Evolutionary conservation across 2,888 invertebrate species (phyloP).

Genomic region (Drosophila dives): DNA sequence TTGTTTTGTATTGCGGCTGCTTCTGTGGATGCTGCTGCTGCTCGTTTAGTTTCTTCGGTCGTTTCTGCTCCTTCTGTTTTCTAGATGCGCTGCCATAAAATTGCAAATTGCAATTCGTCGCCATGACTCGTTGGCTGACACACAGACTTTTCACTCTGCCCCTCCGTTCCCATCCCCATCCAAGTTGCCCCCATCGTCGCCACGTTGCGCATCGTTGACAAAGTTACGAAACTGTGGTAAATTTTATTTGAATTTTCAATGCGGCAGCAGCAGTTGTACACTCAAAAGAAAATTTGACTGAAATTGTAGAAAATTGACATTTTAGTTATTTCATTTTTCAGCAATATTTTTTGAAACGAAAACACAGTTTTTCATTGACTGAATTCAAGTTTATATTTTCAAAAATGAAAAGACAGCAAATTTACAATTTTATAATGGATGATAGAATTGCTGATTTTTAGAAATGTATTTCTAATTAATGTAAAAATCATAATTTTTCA

Average conservation of each 20-base stretch:
- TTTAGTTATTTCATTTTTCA: background rate
- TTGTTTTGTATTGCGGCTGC: constrained; percentile 75
- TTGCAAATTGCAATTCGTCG: constrained; percentile 81
- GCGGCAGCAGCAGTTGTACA: constrained; percentile 45
- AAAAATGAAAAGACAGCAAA: background rate
- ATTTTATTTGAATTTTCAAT: constrained; percentile 79
- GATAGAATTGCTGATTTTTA: background rate
- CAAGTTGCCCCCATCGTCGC: constrained; percentile 39
- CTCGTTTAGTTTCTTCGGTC: constrained; percentile 32
- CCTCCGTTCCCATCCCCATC: background rate
- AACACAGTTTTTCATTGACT: background rate
- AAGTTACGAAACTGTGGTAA: constrained; percentile 78
- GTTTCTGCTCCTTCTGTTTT: constrained; percentile 49
- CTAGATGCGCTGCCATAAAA: constrained; percentile 74
- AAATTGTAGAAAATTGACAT: background rate
- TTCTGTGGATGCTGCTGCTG: constrained; percentile 45
- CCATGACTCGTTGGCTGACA: constrained; percentile 62
- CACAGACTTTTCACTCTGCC: constrained; percentile 5
- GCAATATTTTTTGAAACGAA: background rate
- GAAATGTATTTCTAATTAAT: background rate
- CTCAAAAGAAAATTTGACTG: background rate
- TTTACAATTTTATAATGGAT: background rate
- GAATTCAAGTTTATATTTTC: background rate
- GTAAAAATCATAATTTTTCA: background rate
- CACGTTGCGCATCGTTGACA: constrained; percentile 78